Percentiles rank a stretch among this genome's conserved stretches.
phyloP scores from a whole-genome alignment of 2,888 invertebrate species.

The Orthosia gothica region DNA sequence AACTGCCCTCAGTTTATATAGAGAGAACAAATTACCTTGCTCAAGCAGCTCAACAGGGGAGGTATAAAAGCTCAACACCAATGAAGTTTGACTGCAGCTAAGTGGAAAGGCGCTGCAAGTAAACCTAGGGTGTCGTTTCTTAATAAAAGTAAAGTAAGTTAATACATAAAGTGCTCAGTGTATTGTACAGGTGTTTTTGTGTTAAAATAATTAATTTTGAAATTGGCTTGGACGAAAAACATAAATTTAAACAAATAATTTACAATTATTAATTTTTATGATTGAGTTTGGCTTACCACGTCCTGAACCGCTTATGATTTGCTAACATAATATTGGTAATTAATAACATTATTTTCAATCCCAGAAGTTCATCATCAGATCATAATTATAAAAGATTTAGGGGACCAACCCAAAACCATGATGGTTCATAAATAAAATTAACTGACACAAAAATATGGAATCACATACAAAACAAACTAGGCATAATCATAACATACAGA shows the following conservation, averaged over 20 bases:
- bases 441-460: background rate
- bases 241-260: too few relatives aligned
- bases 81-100: conserved; percentile 45
- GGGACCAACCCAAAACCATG: too few relatives aligned
- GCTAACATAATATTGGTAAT: too few relatives aligned
- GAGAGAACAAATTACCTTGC: conserved; percentile 18
- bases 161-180: conserved; percentile 18
- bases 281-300: background rate
- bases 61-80: conserved; percentile 25
- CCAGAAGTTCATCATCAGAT: background rate
- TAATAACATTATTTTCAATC: background rate
- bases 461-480: too few relatives aligned
- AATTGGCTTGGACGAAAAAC: background rate
- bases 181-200: background rate
- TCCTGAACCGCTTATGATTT: too few relatives aligned
- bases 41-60: conserved; percentile 15
- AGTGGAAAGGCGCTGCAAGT: conserved; percentile 27
- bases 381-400: too few relatives aligned
- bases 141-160: conserved; percentile 17
- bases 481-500: too few relatives aligned
- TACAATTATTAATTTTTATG: background rate
- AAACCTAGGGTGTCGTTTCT: background rate
- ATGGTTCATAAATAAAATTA: background rate
- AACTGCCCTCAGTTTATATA: conserved; percentile 24
- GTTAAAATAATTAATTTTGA: background rate